These are phyloP conservation scores for Sibirionetta formosa DNA, from an alignment of 2,797 vertebrate genomes.

Conservation along the genomic window DNA sequence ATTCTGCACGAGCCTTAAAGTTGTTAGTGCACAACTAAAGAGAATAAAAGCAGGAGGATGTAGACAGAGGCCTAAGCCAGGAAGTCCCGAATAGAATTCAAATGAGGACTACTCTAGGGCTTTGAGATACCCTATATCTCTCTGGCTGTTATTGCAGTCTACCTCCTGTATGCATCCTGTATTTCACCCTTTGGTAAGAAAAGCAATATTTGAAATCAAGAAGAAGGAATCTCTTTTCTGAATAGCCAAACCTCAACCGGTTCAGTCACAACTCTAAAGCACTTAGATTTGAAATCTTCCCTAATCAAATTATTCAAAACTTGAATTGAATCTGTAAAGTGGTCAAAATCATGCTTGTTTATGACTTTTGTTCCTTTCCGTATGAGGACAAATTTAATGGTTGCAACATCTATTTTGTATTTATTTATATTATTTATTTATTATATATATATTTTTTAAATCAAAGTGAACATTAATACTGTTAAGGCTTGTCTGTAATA, in stretches of 20 bases:
- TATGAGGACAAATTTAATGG: not conserved
- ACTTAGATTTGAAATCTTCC: not conserved
- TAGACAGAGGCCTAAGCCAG: slow-evolving; percentile 21
- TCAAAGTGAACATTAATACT: not conserved
- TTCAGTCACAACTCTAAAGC: not conserved
- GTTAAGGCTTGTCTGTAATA: not conserved
- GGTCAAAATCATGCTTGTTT: not conserved
- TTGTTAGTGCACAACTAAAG: slow-evolving; percentile 48
- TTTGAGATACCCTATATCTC: not conserved
- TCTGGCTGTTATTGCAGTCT: not conserved
- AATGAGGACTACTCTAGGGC: slow-evolving; percentile 22
- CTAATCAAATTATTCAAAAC: not conserved
- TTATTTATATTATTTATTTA: too few relatives aligned
- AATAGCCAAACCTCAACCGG: not conserved
- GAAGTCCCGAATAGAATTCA: slow-evolving; percentile 48
- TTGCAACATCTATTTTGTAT: not conserved
- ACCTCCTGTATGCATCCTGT: not conserved
- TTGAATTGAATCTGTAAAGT: not conserved
- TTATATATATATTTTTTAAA: not conserved
- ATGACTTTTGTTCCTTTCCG: not conserved
- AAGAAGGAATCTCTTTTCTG: not conserved
- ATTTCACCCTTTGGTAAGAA: slow-evolving; percentile 7
- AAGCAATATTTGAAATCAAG: slow-evolving; percentile 16
- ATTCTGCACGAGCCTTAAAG: slow-evolving; percentile 40
- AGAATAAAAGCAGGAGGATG: slow-evolving; percentile 42